These are phyloP conservation scores for Vimba vimba DNA, from an alignment of 2,113 vertebrate species.

Conservation along the genomic window DNA sequence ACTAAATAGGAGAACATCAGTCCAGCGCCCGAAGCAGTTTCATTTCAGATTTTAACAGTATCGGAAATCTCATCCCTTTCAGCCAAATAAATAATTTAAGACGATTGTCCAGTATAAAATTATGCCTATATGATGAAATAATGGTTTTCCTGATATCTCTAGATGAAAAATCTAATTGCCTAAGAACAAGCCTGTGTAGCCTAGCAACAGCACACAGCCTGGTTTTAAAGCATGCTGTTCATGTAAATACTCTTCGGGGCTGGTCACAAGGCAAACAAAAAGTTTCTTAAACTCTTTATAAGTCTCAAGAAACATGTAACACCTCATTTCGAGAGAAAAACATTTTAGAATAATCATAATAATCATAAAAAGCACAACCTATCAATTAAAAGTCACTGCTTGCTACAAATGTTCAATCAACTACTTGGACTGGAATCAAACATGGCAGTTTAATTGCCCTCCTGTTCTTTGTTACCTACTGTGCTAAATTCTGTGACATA, in stretches of 20 bases:
- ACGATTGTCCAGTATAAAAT: conserved; percentile 43
- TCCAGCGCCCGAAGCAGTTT: not conserved
- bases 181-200: conserved; percentile 53
- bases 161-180: conserved; percentile 65
- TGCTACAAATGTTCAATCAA: not conserved
- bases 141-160: conserved; percentile 54
- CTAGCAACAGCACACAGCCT: conserved; percentile 59
- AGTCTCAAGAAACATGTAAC: conserved; percentile 19
- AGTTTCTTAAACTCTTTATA: conserved; percentile 50
- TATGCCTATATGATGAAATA: conserved; percentile 51
- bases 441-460: not conserved
- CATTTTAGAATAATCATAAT: not conserved
- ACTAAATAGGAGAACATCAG: not conserved
- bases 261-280: conserved; percentile 33
- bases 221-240: conserved; percentile 36
- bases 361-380: conserved; percentile 35
- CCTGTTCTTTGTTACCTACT: conserved; percentile 3
- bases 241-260: conserved; percentile 49
- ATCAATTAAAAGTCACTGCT: conserved; percentile 29
- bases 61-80: conserved; percentile 9
- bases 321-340: not conserved
- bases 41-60: conserved; percentile 29
- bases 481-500: not conserved
- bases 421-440: not conserved
- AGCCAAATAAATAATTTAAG: conserved; percentile 50